phyloP scores from a whole-genome alignment of 2,113 vertebrate species.

The Eretmochelys imbricata region DNA sequence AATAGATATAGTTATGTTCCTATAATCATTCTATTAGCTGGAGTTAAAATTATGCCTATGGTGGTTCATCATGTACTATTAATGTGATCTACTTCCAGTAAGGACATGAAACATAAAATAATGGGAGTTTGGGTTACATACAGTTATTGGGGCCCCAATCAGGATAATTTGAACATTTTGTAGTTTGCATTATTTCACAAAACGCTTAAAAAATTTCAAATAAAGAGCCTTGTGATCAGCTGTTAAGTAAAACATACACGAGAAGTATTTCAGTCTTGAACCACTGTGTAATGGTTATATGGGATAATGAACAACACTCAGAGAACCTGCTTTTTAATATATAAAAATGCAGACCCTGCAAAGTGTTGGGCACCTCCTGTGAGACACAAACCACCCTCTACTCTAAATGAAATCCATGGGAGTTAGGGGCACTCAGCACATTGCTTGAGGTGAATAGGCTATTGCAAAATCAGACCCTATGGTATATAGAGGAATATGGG shows the following conservation, averaged over 20 bases:
- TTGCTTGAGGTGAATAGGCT: background rate
- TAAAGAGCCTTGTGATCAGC: background rate
- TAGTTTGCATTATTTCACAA: background rate
- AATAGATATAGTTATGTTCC: background rate
- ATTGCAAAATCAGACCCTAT: background rate
- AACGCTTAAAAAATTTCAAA: background rate
- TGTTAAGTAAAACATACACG: background rate
- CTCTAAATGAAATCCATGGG: background rate
- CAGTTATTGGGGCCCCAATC: background rate
- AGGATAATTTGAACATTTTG: background rate
- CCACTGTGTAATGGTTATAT: background rate
- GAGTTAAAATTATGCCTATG: background rate
- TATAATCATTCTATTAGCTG: background rate
- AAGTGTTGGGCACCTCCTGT: background rate
- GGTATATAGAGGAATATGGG: background rate
- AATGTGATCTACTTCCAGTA: background rate
- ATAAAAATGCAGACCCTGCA: background rate
- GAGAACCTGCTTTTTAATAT: background rate
- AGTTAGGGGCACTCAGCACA: background rate
- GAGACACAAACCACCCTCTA: background rate
- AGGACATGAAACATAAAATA: background rate
- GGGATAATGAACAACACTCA: background rate
- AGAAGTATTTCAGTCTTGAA: background rate
- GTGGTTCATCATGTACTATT: background rate
- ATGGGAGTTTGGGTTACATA: background rate